phyloP scores from a whole-genome alignment of 2,888 invertebrate species.

The Agrypnus murinus region DNA sequence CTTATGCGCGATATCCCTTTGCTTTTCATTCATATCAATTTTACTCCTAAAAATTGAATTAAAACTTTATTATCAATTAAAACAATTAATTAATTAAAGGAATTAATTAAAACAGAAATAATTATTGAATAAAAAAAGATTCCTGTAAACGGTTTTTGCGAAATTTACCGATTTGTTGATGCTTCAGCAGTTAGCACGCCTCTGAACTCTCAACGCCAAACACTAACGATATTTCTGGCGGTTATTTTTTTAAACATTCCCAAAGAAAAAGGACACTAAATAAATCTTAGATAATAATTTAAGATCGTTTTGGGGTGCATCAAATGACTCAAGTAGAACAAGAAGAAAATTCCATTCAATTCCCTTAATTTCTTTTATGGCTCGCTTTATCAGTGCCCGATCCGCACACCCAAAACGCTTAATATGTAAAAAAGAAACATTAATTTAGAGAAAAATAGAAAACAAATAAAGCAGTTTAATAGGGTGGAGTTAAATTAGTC shows the following conservation, averaged over 20 bases:
- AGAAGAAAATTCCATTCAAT: constrained; percentile 35
- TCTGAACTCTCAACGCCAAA: too few relatives aligned
- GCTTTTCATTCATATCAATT: too few relatives aligned
- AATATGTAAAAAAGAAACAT: constrained; percentile 47
- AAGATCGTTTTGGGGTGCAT: constrained; percentile 12
- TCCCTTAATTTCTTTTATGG: constrained; percentile 43
- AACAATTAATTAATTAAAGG: too few relatives aligned
- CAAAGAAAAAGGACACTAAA: constrained; percentile 2
- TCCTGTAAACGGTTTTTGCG: too few relatives aligned
- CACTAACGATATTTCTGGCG: not conserved
- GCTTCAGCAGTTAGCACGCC: too few relatives aligned
- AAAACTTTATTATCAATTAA: too few relatives aligned
- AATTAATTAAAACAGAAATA: too few relatives aligned
- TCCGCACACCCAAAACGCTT: constrained; percentile 34
- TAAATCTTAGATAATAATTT: constrained; percentile 9
- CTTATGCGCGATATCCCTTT: too few relatives aligned
- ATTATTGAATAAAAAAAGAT: too few relatives aligned
- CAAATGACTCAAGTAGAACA: constrained; percentile 12
- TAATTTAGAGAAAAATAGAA: constrained; percentile 49
- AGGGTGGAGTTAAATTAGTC: constrained; percentile 58
- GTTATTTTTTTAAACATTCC: constrained; percentile 29
- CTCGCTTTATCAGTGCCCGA: constrained; percentile 42
- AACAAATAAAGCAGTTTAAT: constrained; percentile 52
- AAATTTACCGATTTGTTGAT: too few relatives aligned
- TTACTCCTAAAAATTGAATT: too few relatives aligned